Evolutionary conservation across 2,797 vertebrate species (phyloP).

Genomic region (Podarcis lilfordi): DNA sequence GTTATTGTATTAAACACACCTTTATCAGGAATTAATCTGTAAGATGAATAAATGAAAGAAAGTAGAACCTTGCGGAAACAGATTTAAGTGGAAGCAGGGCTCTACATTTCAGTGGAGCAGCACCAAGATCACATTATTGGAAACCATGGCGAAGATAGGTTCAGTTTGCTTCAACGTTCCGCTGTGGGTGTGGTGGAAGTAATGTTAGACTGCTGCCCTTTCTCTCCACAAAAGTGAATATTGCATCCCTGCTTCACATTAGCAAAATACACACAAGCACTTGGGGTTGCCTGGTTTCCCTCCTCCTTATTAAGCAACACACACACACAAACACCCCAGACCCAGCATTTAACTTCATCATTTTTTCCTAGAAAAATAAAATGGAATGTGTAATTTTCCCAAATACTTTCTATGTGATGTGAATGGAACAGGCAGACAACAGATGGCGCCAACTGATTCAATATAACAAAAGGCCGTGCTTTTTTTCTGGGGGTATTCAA

Average conservation of each 20-base stretch:
- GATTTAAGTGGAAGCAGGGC: slow-evolving; percentile 14
- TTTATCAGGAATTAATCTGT: background rate
- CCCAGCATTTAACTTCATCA: background rate
- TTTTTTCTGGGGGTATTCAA: no score
- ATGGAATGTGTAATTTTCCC: background rate
- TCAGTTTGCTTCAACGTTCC: background rate
- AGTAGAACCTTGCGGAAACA: background rate
- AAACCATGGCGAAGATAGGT: background rate
- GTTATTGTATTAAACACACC: no score
- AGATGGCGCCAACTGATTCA: no score
- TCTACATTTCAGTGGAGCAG: background rate
- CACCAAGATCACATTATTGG: background rate
- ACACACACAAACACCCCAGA: no score
- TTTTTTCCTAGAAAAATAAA: background rate
- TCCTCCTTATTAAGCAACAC: slow-evolving; percentile 32
- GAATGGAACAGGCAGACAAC: background rate
- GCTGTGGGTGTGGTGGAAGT: background rate
- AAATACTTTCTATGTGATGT: background rate
- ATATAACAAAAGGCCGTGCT: no score
- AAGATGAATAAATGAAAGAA: no score
- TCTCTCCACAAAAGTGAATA: background rate
- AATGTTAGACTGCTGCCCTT: background rate
- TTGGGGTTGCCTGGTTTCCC: slow-evolving; percentile 12
- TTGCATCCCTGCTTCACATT: slow-evolving; percentile 36
- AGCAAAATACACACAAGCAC: slow-evolving; percentile 26